Percentiles rank a stretch among this genome's conserved stretches.
Evolutionary conservation across 2,888 invertebrate genomes (phyloP).

Genomic region (Eudemis profundana): DNA sequence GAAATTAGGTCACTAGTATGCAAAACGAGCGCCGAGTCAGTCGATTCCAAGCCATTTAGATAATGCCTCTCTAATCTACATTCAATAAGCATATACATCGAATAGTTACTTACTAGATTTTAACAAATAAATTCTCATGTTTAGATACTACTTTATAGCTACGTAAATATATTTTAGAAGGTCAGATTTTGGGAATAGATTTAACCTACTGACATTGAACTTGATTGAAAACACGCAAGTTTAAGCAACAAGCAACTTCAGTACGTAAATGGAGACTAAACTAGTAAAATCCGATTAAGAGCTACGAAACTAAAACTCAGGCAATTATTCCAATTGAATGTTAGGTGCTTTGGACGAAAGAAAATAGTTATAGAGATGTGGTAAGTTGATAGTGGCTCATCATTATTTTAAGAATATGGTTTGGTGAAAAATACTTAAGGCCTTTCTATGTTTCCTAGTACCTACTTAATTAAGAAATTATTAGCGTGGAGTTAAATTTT

Average conservation of each 20-base stretch:
- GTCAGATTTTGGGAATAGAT: neutral
- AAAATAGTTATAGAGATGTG: conserved; percentile 12
- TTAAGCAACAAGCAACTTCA: neutral
- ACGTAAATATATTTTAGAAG: neutral
- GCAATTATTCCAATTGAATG: conserved; percentile 16
- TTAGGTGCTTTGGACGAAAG: conserved; percentile 19
- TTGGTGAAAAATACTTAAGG: too few species aligned
- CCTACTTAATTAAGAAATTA: too few species aligned
- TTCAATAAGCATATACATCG: neutral
- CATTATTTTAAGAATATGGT: conserved; percentile 22
- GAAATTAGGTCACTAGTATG: conserved; percentile 21
- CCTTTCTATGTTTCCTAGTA: too few species aligned
- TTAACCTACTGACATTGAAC: neutral
- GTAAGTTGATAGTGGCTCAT: neutral
- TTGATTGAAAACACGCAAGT: neutral
- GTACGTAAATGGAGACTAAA: neutral
- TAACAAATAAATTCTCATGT: too few species aligned
- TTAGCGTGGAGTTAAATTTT: too few species aligned
- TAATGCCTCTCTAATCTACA: conserved; percentile 6
- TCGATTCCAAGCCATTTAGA: conserved; percentile 1
- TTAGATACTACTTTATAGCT: too few species aligned
- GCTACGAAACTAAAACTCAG: conserved; percentile 17
- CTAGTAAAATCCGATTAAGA: conserved; percentile 17
- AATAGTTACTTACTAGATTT: neutral
- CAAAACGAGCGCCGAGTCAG: neutral